Percentiles rank a stretch among this genome's conserved stretches.
phyloP scores from a whole-genome alignment of 2,797 vertebrate genomes.

The Tamandua tetradactyla region DNA sequence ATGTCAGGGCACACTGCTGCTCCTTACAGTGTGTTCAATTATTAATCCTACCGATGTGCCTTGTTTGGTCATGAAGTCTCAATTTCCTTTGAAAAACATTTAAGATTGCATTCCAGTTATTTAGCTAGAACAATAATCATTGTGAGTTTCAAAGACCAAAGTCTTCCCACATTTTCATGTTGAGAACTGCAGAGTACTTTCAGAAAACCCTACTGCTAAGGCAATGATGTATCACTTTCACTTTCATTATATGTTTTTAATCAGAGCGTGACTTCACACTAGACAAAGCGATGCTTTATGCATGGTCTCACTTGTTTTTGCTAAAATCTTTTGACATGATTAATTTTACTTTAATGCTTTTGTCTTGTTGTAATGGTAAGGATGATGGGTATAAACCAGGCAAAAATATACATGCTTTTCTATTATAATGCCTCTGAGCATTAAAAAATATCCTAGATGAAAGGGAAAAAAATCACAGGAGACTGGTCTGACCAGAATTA shows the following conservation, averaged over 20 bases:
- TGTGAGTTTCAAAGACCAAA: slow-evolving; percentile 80
- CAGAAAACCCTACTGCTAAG: slow-evolving; percentile 89
- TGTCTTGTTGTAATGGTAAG: slow-evolving; percentile 91
- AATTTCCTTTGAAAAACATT: slow-evolving; percentile 66
- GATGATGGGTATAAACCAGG: slow-evolving; percentile 88
- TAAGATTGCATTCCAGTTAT: slow-evolving; percentile 71
- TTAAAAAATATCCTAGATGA: slow-evolving; percentile 86
- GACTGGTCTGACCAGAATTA: slow-evolving; percentile 86
- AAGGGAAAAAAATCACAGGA: slow-evolving; percentile 84
- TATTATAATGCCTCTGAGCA: slow-evolving; percentile 86
- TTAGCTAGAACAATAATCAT: slow-evolving; percentile 78
- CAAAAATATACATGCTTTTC: slow-evolving; percentile 86
- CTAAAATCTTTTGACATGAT: slow-evolving; percentile 97
- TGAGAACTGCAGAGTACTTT: slow-evolving; percentile 83
- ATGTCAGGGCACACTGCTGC: slow-evolving; percentile 50
- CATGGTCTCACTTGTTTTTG: slow-evolving; percentile 96
- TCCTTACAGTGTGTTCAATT: slow-evolving; percentile 73
- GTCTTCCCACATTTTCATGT: slow-evolving; percentile 82
- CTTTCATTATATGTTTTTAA: slow-evolving; percentile 99
- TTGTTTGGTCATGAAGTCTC: slow-evolving; percentile 69
- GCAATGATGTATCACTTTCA: slow-evolving; percentile 99
- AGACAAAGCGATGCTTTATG: slow-evolving; percentile 95
- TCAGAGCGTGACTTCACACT: slow-evolving; percentile 99
- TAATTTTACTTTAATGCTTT: slow-evolving; percentile 97
- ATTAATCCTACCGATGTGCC: slow-evolving; percentile 53